Evolutionary conservation across 2,888 invertebrate species (phyloP).

Genomic region (Drosophila pseudotalamancana): DNA sequence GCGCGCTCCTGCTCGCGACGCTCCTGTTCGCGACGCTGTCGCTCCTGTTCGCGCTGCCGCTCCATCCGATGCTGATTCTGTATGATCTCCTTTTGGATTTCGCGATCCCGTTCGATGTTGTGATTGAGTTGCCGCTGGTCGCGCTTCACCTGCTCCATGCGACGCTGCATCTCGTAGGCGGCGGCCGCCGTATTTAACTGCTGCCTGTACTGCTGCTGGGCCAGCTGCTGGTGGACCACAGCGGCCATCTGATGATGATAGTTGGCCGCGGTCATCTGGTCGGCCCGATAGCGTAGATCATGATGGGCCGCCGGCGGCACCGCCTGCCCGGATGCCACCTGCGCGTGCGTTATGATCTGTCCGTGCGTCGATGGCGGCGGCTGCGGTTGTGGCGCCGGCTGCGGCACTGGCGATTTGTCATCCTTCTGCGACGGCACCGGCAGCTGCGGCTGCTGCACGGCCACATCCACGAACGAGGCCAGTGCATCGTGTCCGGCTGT

Average conservation of each 20-base stretch:
- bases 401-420: conserved; percentile 78
- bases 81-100: conserved; percentile 80
- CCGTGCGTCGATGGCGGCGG: conserved; percentile 42
- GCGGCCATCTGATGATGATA: conserved; percentile 82
- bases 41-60: conserved; percentile 79
- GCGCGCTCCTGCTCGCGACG: conserved; percentile 79
- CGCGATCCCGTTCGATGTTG: conserved; percentile 75
- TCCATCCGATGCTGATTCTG: conserved; percentile 76
- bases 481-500: conserved; percentile 92
- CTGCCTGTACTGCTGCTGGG: conserved; percentile 69
- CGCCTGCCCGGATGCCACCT: conserved; percentile 31
- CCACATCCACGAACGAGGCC: conserved; percentile 94
- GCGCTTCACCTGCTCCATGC: conserved; percentile 74
- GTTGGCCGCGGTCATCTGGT: conserved; percentile 84
- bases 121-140: conserved; percentile 80
- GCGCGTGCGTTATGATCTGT: conserved; percentile 38
- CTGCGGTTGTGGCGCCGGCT: conserved; percentile 41
- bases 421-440: conserved; percentile 91
- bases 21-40: conserved; percentile 72
- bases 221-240: conserved; percentile 75
- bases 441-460: conserved; percentile 94
- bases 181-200: conserved; percentile 69
- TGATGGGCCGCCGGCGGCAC: conserved; percentile 80
- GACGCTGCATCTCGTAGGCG: conserved; percentile 75
- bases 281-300: conserved; percentile 83